phyloP scores from a whole-genome alignment of 2,797 vertebrate species.

The Sciurus carolinensis region DNA sequence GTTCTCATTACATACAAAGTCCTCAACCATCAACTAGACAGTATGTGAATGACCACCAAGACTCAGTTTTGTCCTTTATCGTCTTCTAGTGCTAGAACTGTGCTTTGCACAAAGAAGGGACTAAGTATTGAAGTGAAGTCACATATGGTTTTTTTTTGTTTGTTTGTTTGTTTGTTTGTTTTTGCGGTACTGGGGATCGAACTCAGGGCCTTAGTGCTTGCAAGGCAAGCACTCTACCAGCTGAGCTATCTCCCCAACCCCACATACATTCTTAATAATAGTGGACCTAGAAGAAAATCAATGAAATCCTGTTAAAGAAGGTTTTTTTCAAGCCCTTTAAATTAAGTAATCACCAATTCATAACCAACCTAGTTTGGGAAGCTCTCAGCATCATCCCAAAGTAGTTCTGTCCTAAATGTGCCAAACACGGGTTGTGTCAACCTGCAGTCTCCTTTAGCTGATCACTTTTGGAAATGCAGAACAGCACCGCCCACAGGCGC shows the following conservation, averaged over 20 bases:
- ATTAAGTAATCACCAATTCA: conserved; percentile 25
- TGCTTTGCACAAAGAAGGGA: conserved; percentile 8
- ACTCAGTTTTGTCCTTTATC: conserved; percentile 30
- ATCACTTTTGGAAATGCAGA: conserved; percentile 53
- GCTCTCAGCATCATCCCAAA: conserved; percentile 11
- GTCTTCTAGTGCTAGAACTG: neutral
- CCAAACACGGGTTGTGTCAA: neutral
- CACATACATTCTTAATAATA: neutral
- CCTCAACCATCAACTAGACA: neutral
- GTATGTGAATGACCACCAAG: neutral
- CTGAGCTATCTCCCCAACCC: too few relatives aligned
- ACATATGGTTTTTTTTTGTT: neutral
- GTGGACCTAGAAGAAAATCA: neutral
- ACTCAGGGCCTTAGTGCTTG: too few relatives aligned
- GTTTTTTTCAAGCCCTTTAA: conserved; percentile 23
- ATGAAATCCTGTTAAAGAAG: conserved; percentile 3
- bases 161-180: too few relatives aligned
- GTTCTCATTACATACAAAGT: conserved; percentile 53
- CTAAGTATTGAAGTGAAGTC: conserved; percentile 40
- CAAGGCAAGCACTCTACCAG: too few relatives aligned
- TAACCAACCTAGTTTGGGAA: neutral
- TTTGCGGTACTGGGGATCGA: too few relatives aligned
- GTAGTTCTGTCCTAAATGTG: conserved; percentile 31
- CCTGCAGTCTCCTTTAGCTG: conserved; percentile 34
- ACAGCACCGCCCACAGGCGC: conserved; percentile 73